Conservation (phyloP, 1,140 invertebrate genomes). For the Latrodectus geometricus region DNA sequence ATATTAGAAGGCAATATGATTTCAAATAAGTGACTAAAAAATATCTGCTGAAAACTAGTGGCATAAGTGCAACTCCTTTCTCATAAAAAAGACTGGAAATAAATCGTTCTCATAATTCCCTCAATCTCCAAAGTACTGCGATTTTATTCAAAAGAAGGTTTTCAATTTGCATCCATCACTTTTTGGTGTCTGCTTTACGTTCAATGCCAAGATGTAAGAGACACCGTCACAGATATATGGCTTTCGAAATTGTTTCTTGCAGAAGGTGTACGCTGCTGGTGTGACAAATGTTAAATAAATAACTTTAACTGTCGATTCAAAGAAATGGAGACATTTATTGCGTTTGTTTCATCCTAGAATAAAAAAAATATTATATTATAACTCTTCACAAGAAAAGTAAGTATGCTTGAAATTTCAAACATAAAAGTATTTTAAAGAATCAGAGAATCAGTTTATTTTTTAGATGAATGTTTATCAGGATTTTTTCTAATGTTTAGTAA, state of each 20-base stretch:
- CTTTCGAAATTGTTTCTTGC: slow-evolving; percentile 14
- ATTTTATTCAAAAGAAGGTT: slow-evolving; percentile 31
- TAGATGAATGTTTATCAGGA: no score
- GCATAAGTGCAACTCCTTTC: neutral
- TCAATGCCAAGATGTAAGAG: slow-evolving; percentile 7
- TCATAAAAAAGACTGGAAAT: neutral
- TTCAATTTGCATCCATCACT: slow-evolving; percentile 51
- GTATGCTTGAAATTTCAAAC: no score
- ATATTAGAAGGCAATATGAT: neutral
- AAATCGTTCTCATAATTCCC: slow-evolving; percentile 28
- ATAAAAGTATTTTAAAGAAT: no score
- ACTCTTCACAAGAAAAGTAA: no score
- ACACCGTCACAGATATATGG: slow-evolving; percentile 12
- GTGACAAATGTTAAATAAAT: slow-evolving; percentile 41
- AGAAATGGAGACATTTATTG: no score
- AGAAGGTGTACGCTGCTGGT: slow-evolving; percentile 1
- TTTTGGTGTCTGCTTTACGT: slow-evolving; percentile 22
- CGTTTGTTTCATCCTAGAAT: no score
- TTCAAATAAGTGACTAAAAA: neutral
- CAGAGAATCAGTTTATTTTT: no score
- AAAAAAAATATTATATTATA: no score
- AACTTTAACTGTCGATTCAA: neutral
- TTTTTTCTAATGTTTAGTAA: no score
- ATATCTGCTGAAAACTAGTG: neutral
- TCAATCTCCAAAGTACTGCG: slow-evolving; percentile 12